A percentile compares a stretch with the other conserved stretches of the same genome.
These are phyloP conservation scores for Drosophila anomelani DNA, from an alignment of 2,888 invertebrate species.

Conservation along the genomic window DNA sequence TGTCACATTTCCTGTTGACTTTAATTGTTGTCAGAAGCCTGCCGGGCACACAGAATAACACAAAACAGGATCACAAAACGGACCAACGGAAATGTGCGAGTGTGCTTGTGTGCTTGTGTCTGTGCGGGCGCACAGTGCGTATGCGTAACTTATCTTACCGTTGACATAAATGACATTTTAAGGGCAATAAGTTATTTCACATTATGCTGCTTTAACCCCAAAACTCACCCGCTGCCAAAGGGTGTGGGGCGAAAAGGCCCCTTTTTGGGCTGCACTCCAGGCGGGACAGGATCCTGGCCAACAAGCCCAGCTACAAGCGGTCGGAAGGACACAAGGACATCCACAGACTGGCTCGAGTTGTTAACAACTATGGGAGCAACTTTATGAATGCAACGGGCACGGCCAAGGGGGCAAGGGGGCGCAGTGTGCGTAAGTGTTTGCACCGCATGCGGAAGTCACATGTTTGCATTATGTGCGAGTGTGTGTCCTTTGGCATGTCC, in stretches of 20 bases:
- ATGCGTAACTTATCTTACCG: slow-evolving; percentile 81
- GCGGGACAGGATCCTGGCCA: slow-evolving; percentile 6
- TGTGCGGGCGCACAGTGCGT: slow-evolving; percentile 61
- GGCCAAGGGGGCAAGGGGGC: slow-evolving; percentile 8
- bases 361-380: slow-evolving; percentile 81
- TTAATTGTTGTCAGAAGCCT: slow-evolving; percentile 74
- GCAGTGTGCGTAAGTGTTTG: slow-evolving; percentile 73
- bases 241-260: neutral
- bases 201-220: slow-evolving; percentile 65
- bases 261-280: neutral
- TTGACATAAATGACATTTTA: slow-evolving; percentile 82
- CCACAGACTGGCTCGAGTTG: slow-evolving; percentile 69
- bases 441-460: slow-evolving; percentile 81
- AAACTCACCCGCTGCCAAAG: slow-evolving; percentile 24
- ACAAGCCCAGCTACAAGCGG: slow-evolving; percentile 79
- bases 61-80: slow-evolving; percentile 24
- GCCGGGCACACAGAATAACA: slow-evolving; percentile 50
- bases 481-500: slow-evolving; percentile 80
- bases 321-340: slow-evolving; percentile 57
- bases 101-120: neutral
- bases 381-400: slow-evolving; percentile 70
- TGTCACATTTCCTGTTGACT: slow-evolving; percentile 79
- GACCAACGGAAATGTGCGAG: neutral
- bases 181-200: slow-evolving; percentile 80
- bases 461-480: slow-evolving; percentile 79